These are phyloP conservation scores for Alcedo quadribrachys DNA, from an alignment of 2,797 vertebrate genomes.

Conservation along the genomic window DNA sequence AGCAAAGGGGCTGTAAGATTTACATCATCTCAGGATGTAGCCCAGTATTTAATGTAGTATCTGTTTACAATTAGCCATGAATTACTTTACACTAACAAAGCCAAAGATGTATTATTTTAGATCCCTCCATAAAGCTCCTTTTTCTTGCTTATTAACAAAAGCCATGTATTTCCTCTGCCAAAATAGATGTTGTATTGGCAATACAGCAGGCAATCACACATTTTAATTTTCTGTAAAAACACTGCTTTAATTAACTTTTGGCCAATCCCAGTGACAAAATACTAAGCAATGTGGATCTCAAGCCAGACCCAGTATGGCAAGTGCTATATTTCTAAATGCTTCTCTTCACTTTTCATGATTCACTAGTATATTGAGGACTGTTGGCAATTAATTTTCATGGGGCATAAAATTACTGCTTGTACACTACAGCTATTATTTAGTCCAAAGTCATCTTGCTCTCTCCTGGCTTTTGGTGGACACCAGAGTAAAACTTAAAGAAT, in stretches of 20 bases:
- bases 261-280: background rate
- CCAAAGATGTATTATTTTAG: slow-evolving; percentile 3
- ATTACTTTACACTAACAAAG: slow-evolving; percentile 38
- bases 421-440: background rate
- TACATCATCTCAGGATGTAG: background rate
- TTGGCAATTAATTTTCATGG: background rate
- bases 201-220: background rate
- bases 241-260: slow-evolving; percentile 37
- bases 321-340: background rate
- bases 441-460: background rate
- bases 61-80: slow-evolving; percentile 37
- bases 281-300: background rate
- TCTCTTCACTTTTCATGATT: background rate
- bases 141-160: slow-evolving; percentile 17
- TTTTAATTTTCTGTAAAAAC: slow-evolving; percentile 19
- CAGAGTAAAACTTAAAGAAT: background rate
- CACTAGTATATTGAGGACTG: background rate
- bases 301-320: background rate
- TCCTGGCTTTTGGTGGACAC: background rate
- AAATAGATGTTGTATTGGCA: slow-evolving; percentile 4
- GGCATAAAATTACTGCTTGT: background rate
- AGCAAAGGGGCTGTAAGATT: background rate
- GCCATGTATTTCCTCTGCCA: slow-evolving; percentile 6
- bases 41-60: background rate
- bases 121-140: slow-evolving; percentile 8